Base-by-base conservation (phyloP, 2,113 vertebrate species). In the Aplodontia rufa region DNA sequence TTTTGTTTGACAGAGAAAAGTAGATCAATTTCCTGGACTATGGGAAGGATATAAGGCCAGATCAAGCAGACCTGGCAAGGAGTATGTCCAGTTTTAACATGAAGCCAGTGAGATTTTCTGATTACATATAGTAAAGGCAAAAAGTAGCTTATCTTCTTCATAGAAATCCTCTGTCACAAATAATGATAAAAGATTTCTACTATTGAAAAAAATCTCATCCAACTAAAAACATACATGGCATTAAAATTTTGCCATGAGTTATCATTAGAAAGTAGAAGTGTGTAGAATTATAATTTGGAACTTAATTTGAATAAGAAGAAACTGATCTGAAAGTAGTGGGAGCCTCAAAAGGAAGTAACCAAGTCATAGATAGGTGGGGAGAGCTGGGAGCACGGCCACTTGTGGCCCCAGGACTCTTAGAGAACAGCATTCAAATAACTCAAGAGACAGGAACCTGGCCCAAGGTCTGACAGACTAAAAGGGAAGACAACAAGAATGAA, bases 121-220 rank as follows among this genome's bases (percentile, higher is more conserved):
- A 40, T 20, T 35, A 90, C 8, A 0, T 3, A 0, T 3, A 90
- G 19, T 42, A 87, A 82, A n/a, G 42, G 58, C 19, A 32, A 76
- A n/a, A 87, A 69, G 55, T 66, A 69, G 37, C 62, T 88, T 55
- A 87, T 9, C 37, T 42, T 95, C 45, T 55, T 71, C 30, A 45
- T 30, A 71, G 45, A 47, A 64, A 24, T 37, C 69, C 47, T 78
- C 60, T 87, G n/a, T 76, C 42, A 66, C n/a, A 87, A 74, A 47
- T 60, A 86, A 17, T 91, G 53, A 93, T 51, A 47, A 53, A 87
- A 72, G 37, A 84, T 42, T 62, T 47, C 47, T 78, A 49, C 60
- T 91, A 90, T 24, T 60, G 71, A 96, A 95, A 96, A 95, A 91
- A 87, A 79, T 66, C 53, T 51, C 78, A 93, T 76, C 72, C 37